phyloP scores from a whole-genome alignment of 2,888 invertebrate species.

The Eugnorisma glareosa region DNA sequence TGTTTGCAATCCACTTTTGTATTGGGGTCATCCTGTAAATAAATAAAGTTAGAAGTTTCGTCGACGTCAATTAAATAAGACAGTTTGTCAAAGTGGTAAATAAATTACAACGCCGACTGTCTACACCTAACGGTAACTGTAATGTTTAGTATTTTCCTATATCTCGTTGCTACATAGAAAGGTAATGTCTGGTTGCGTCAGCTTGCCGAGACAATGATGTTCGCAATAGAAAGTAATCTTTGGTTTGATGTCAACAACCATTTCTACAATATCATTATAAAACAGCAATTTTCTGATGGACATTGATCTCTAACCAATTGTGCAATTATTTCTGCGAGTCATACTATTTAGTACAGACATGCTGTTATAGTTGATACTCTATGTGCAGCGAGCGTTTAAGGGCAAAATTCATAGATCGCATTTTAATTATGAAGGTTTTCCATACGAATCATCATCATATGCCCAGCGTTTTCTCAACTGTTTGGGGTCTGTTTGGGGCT shows the following conservation, averaged over 20 bases:
- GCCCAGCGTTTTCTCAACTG: too few relatives aligned
- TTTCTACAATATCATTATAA: slow-evolving; percentile 10
- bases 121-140: slow-evolving; percentile 8
- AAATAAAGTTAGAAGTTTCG: too few relatives aligned
- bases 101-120: neutral
- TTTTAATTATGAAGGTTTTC: neutral
- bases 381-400: neutral
- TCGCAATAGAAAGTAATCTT: slow-evolving; percentile 47
- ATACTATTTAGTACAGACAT: neutral
- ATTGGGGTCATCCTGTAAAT: too few relatives aligned
- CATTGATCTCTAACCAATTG: slow-evolving; percentile 7
- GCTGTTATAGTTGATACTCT: neutral
- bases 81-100: neutral
- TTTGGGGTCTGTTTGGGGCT: too few relatives aligned
- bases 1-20: too few relatives aligned
- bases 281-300: neutral
- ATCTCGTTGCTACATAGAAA: slow-evolving; percentile 35
- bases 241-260: slow-evolving; percentile 24
- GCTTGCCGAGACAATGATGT: slow-evolving; percentile 32
- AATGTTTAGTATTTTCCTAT: slow-evolving; percentile 26
- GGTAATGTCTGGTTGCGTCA: slow-evolving; percentile 44
- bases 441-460: neutral
- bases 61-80: neutral
- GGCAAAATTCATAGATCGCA: neutral
- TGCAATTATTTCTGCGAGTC: neutral